These are phyloP conservation scores for Crenichthys baileyi DNA, from an alignment of 2,797 vertebrate genomes.

Conservation along the genomic window DNA sequence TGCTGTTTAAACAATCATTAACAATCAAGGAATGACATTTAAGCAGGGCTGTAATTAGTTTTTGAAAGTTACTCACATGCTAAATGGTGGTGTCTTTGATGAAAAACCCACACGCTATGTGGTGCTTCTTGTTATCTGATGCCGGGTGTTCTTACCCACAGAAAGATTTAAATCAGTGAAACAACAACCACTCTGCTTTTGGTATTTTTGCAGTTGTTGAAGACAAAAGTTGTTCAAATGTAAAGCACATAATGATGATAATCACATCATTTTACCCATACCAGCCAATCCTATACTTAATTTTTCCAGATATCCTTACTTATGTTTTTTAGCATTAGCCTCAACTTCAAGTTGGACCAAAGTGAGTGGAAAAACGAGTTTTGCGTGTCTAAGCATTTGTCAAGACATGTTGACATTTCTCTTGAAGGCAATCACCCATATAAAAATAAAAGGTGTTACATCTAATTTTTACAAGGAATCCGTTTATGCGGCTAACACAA, in stretches of 20 bases:
- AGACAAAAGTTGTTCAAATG: not conserved
- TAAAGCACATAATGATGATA: not conserved
- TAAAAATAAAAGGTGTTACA: not conserved
- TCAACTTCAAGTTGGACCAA: conserved; percentile 5
- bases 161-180: conserved; percentile 19
- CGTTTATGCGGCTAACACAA: not conserved
- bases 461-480: not conserved
- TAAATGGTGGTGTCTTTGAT: conserved; percentile 43
- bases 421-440: not conserved
- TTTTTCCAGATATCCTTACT: conserved; percentile 7
- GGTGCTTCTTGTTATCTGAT: conserved; percentile 20
- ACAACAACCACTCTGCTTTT: not conserved
- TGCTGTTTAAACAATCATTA: conserved; percentile 42
- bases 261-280: conserved; percentile 4
- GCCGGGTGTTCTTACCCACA: conserved; percentile 15
- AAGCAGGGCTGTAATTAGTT: conserved; percentile 53
- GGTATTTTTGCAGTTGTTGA: not conserved
- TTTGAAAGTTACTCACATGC: conserved; percentile 51
- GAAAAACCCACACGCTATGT: conserved; percentile 32
- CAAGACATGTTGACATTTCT: conserved; percentile 2
- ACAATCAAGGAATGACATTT: conserved; percentile 52
- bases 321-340: not conserved
- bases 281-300: conserved; percentile 1
- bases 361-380: conserved; percentile 34
- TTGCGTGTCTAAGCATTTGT: not conserved